A percentile compares a stretch with the other conserved stretches of the same genome.
phyloP scores from a whole-genome alignment of 2,888 invertebrate species.

The Drosophila differens region DNA sequence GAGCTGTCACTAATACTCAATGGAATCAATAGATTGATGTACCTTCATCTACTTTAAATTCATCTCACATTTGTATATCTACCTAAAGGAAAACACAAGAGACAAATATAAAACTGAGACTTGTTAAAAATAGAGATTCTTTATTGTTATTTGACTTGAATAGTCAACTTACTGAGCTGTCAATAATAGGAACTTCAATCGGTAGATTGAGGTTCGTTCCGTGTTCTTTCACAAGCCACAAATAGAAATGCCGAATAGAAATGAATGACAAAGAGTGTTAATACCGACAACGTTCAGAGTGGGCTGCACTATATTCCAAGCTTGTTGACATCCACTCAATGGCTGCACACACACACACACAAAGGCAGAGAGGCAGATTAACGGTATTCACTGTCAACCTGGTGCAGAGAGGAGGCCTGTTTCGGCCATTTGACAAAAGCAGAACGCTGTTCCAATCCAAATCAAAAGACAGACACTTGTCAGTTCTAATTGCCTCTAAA shows the following conservation, averaged over 20 bases:
- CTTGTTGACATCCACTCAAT: constrained; percentile 52
- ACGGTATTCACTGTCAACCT: constrained; percentile 24
- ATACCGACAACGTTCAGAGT: constrained; percentile 7
- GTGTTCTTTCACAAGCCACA: constrained; percentile 19
- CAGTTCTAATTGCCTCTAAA: constrained; percentile 76
- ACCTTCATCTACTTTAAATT: not conserved
- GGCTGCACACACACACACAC: constrained; percentile 17
- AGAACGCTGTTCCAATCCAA: constrained; percentile 45
- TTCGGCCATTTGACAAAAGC: constrained; percentile 48
- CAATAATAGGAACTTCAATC: constrained; percentile 31
- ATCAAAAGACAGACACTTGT: constrained; percentile 70
- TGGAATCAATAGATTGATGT: not conserved
- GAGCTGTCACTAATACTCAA: not conserved
- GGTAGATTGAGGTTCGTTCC: constrained; percentile 25
- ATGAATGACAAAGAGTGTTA: constrained; percentile 41
- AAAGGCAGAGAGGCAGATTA: not conserved
- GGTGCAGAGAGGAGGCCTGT: not conserved
- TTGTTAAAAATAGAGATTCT: not conserved
- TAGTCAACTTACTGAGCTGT: not conserved
- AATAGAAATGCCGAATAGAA: constrained; percentile 30
- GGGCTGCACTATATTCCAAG: constrained; percentile 9
- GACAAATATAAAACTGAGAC: not conserved
- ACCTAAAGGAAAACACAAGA: not conserved
- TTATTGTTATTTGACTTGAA: not conserved
- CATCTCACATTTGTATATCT: not conserved